Base-by-base conservation (phyloP, 2,797 vertebrate species). In the Hemitrygon akajei region DNA sequence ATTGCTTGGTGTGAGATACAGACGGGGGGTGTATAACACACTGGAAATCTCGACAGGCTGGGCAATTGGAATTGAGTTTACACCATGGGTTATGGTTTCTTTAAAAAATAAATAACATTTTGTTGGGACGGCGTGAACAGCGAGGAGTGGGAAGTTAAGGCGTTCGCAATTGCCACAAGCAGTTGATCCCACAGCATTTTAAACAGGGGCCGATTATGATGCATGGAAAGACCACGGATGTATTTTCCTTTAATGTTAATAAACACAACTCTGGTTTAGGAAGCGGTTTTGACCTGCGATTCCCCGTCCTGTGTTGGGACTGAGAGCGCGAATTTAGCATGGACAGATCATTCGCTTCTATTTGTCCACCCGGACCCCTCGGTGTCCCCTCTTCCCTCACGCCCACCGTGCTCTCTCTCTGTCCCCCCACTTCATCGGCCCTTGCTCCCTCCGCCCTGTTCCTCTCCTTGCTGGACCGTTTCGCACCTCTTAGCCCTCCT, bases 251-350 rank as follows among this genome's bases (percentile, higher is more conserved):
- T 69, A 37, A 89, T 7, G n/a, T 18, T 27, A 91, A 40, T 71
- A 66, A 71, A 58, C 22, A 71, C 2, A n/a, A 20, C n/a, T 91
- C 30, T n/a, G 11, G 40, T 93, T 93, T 76, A 12, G 91, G 91
- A 92, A 93, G 91, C 91, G 47, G 91, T 76, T 76, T 47, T 73
- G 91, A 75, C 60, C 7, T 69, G 7, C n/a, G n/a, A 89, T 69
- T n/a, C 16, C 12, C n/a, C n/a, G 86, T 9, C 30, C 34, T 63
- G 1, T 69, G 86, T 34, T 12, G 25, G 40, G 71, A 10, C 7
- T 25, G 66, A 30, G 69, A 16, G 69, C 3, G 37, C 1, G 11
- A 34, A 30, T 63, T 63, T 18, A 3, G 9, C 5, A 0, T 30
- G 34, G 86, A 18, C 60, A 69, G 22, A 30, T 47, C 47, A 47